Conservation (phyloP, 2,113 vertebrate genomes). For the Lutjanus erythropterus region DNA sequence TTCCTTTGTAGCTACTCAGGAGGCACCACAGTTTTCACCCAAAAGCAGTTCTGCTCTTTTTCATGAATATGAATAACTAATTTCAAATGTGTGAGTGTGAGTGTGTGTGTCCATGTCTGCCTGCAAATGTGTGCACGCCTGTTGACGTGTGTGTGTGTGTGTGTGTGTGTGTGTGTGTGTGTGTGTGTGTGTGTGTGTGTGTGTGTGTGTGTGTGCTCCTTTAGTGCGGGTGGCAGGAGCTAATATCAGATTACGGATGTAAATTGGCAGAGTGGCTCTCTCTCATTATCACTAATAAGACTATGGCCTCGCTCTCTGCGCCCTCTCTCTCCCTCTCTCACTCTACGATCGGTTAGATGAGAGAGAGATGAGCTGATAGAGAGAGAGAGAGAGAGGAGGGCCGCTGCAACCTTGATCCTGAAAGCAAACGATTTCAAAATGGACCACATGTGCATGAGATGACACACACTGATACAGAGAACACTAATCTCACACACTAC, state of each 20-base stretch:
- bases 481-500: constrained; percentile 3
- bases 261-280: constrained; percentile 84
- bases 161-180: too few relatives aligned
- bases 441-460: constrained; percentile 42
- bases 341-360: constrained; percentile 60
- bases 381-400: constrained; percentile 17
- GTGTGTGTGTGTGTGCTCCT: constrained; percentile 31
- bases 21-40: constrained; percentile 44
- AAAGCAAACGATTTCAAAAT: constrained; percentile 46
- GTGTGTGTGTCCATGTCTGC: constrained; percentile 30
- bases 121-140: constrained; percentile 17
- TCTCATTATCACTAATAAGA: constrained; percentile 87
- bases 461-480: constrained; percentile 41
- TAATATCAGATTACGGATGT: constrained; percentile 87
- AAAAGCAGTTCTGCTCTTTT: constrained; percentile 55
- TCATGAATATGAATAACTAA: constrained; percentile 63
- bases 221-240: constrained; percentile 76
- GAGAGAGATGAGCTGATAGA: constrained; percentile 63
- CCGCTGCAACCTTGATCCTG: constrained; percentile 32
- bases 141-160: constrained; percentile 3
- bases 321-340: constrained; percentile 48
- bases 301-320: constrained; percentile 74
- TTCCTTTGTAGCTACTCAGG: constrained; percentile 47
- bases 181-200: constrained; percentile 10
- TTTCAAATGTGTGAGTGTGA: constrained; percentile 50